Evolutionary conservation across 2,888 invertebrate species (phyloP), one percentile per base, ranked within the genome.

Genomic region (Hetaerina titia): DNA sequence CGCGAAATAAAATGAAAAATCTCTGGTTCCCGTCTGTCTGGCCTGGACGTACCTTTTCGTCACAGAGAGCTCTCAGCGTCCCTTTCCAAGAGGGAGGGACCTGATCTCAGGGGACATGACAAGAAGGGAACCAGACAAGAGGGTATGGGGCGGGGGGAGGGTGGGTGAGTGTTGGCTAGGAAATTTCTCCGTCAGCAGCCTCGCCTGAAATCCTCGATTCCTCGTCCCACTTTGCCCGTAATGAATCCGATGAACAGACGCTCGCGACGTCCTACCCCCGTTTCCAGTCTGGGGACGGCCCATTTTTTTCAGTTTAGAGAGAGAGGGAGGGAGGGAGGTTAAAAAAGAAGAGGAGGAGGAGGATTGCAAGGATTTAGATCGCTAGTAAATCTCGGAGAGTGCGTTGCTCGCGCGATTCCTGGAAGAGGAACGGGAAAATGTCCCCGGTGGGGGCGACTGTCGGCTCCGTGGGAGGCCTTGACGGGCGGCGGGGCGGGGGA

Each of bases 131-230:
- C 13, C 81, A 31, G 31, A 69, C 69, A n/a, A 69, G 22, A n/a
- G n/a, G 69, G 17, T 19, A 7, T 69, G 69, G 69, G 22, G 69
- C n/a, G 22, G 69, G 69, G 31, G 81, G 45, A 45, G 45, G 45
- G 45, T 45, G 45, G 45, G 45, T 45, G 45, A 45, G 45, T 45
- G 45, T 45, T 45, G 45, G 31, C 81, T 31, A 81, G 81, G 81
- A 81, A 31, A 69, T 45, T 69, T 92, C 69, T 92, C 92, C 56
- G 69, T 64, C 63, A 81, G 31, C 25, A 5, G 31, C 60, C 31
- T 92, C 92, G 92, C 92, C 92, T 92, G 56, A 92, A 92, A 92
- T 64, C 92, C 92, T 92, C 92, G 92, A 92, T 92, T 92, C 92
- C 22, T 13, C 69, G 92, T 69, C n/a, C 92, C 92, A 92, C 92